Evolutionary conservation across 2,113 vertebrate species (phyloP).

Genomic region (Sceloporus undulatus): DNA sequence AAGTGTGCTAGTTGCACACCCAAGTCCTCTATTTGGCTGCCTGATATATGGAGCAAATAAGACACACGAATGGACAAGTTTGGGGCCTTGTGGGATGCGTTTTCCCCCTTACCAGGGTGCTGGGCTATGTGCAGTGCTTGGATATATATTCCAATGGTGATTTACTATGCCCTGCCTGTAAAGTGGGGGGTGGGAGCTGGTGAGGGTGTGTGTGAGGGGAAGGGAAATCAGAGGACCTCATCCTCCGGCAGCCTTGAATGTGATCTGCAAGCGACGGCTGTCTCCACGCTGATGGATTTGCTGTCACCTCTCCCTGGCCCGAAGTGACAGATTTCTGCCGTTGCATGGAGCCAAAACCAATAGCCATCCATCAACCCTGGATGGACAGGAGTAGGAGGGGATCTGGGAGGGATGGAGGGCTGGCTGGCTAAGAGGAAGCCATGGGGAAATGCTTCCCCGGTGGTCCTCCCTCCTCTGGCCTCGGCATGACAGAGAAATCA

Average conservation of each 20-base stretch:
- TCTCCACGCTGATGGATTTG: constrained; percentile 75
- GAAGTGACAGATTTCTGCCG: constrained; percentile 72
- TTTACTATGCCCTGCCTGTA: constrained; percentile 42
- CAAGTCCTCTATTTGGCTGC: neutral
- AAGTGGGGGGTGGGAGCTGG: neutral
- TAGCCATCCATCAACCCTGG: constrained; percentile 70
- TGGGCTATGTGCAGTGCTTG: neutral
- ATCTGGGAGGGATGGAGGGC: neutral
- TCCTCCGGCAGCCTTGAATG: constrained; percentile 70
- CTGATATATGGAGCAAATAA: neutral
- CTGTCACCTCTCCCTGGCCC: constrained; percentile 71
- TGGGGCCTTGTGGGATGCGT: neutral
- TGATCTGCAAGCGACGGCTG: constrained; percentile 62
- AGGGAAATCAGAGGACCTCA: constrained; percentile 39
- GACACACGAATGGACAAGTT: fast-evolving
- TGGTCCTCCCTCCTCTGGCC: neutral
- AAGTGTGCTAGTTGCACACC: no score
- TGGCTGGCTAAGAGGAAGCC: neutral
- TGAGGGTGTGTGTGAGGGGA: constrained; percentile 21
- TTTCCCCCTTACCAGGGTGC: neutral
- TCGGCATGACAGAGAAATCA: neutral
- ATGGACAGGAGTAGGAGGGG: constrained; percentile 46
- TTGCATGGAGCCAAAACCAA: constrained; percentile 68
- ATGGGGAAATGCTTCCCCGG: constrained; percentile 37
- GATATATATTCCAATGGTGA: constrained; percentile 40